These are phyloP conservation scores for Drosophila pegasa DNA, from an alignment of 2,888 invertebrate species.

Conservation along the genomic window DNA sequence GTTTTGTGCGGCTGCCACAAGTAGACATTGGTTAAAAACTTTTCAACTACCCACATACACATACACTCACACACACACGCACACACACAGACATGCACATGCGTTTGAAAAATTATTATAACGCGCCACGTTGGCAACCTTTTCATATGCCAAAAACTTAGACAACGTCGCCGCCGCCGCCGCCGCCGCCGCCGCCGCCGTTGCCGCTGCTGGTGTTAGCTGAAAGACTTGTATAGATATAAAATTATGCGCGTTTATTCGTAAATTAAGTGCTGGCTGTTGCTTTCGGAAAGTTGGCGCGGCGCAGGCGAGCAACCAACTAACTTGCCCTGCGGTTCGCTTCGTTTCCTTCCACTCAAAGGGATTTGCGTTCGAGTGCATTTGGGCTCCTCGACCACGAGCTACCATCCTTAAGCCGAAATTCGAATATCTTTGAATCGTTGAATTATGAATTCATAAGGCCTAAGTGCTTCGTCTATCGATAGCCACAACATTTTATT, in stretches of 20 bases:
- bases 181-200: neutral
- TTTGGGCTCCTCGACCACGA: conserved; percentile 32
- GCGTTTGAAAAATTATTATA: conserved; percentile 76
- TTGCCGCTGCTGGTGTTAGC: conserved; percentile 19
- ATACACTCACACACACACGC: conserved; percentile 29
- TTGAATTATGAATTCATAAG: conserved; percentile 67
- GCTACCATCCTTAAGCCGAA: conserved; percentile 8
- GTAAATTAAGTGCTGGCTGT: conserved; percentile 81
- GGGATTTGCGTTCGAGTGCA: conserved; percentile 62
- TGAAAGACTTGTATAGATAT: conserved; percentile 69
- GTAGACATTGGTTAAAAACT: conserved; percentile 80
- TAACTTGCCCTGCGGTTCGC: conserved; percentile 68
- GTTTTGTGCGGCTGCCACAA: conserved; percentile 65
- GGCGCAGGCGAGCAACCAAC: conserved; percentile 29
- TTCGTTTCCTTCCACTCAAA: conserved; percentile 59
- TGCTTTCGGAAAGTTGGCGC: conserved; percentile 59
- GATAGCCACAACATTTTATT: conserved; percentile 30
- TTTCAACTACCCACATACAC: conserved; percentile 60
- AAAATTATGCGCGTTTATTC: conserved; percentile 82
- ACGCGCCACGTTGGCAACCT: conserved; percentile 79
- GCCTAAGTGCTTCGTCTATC: conserved; percentile 64
- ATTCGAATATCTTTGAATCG: conserved; percentile 42
- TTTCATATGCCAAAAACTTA: conserved; percentile 79
- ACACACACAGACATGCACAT: conserved; percentile 29
- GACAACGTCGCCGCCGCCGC: conserved; percentile 36